Evolutionary conservation across 2,113 vertebrate genomes (phyloP).

Genomic region (Channa argus): DNA sequence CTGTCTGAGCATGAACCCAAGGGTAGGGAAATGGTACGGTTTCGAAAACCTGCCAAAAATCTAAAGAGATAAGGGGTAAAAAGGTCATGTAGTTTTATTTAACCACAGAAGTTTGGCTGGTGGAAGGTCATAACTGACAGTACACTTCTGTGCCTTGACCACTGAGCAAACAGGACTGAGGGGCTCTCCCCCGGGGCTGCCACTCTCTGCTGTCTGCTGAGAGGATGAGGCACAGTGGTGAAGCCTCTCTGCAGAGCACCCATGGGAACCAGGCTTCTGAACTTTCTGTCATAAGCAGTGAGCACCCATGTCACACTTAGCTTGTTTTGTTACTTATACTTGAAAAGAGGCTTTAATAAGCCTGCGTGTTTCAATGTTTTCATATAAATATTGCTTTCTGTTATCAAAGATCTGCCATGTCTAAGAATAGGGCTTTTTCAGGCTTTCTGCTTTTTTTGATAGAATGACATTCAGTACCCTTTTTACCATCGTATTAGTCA

Average conservation of each 20-base stretch:
- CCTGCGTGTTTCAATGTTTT: constrained; percentile 19
- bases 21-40: constrained; percentile 13
- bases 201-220: constrained; percentile 65
- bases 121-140: constrained; percentile 75
- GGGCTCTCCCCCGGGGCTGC: constrained; percentile 63
- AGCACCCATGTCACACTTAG: constrained; percentile 51
- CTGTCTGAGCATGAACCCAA: constrained; percentile 10
- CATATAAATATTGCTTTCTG: neutral
- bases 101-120: constrained; percentile 53
- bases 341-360: constrained; percentile 38
- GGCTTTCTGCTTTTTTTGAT: too few relatives aligned
- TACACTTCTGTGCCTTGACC: constrained; percentile 55
- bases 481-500: neutral
- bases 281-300: constrained; percentile 55
- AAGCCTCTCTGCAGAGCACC: constrained; percentile 48
- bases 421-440: neutral
- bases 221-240: constrained; percentile 58
- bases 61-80: constrained; percentile 30
- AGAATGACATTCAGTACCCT: too few relatives aligned
- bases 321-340: constrained; percentile 36
- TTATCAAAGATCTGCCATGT: constrained; percentile 6
- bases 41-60: constrained; percentile 50
- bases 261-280: constrained; percentile 50
- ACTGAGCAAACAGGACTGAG: constrained; percentile 63
- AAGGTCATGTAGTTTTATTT: constrained; percentile 55